A percentile compares a stretch with the other conserved stretches of the same genome.
Evolutionary conservation across 2,888 invertebrate genomes (phyloP).

Genomic region (Fragum fragum): DNA sequence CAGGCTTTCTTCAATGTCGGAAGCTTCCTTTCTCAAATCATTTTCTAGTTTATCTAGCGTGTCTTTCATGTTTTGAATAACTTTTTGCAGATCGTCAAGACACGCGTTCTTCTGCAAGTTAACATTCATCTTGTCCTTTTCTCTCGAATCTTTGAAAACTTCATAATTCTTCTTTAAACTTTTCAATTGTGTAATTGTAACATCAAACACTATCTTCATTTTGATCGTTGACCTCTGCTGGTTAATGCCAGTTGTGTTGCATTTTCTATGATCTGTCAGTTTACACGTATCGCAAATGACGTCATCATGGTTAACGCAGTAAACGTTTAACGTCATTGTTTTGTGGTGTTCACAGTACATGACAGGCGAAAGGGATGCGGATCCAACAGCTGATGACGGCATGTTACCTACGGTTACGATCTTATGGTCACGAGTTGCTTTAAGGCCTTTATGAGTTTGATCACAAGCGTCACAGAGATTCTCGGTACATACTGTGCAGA

Average conservation of each 20-base stretch:
- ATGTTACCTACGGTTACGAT: neutral
- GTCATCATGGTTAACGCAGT: neutral
- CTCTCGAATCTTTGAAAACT: neutral
- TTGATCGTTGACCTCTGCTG: neutral
- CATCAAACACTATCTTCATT: neutral
- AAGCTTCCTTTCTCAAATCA: neutral
- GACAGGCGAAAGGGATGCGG: neutral
- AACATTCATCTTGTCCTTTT: neutral
- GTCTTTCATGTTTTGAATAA: neutral
- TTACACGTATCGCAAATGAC: slow-evolving; percentile 1
- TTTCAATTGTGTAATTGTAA: neutral
- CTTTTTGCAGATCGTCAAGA: neutral
- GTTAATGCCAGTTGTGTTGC: neutral
- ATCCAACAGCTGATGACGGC: neutral
- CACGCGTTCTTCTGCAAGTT: neutral
- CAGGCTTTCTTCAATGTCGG: neutral
- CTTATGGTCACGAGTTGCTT: neutral
- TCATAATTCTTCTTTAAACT: neutral
- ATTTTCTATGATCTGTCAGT: neutral
- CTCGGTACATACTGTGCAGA: neutral
- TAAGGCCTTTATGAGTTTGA: neutral
- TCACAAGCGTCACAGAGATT: neutral
- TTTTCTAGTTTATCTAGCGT: neutral
- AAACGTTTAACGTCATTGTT: neutral
- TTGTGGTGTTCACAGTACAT: slow-evolving; percentile 5